Evolutionary conservation across 2,888 invertebrate genomes (phyloP).

Genomic region (Andrena flavipes): DNA sequence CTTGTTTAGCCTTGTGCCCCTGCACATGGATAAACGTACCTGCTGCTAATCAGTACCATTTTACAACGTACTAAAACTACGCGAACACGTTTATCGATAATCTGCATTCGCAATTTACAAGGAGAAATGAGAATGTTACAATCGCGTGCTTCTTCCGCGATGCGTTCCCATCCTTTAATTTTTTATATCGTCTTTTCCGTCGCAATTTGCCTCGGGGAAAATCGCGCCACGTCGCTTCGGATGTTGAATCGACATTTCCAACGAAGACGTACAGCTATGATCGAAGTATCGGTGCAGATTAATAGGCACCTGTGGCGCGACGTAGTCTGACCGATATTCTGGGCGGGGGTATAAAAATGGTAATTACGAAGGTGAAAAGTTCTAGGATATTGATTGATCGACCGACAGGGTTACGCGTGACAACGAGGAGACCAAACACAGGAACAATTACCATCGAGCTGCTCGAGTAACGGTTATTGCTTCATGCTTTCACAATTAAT

Average conservation of each 20-base stretch:
- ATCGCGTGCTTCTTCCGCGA: not conserved
- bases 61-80: not conserved
- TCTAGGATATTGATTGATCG: conserved; percentile 8
- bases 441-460: not conserved
- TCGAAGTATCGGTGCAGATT: conserved; percentile 33
- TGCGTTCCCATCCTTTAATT: not conserved
- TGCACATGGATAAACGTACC: too few relatives aligned
- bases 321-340: not conserved
- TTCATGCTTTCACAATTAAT: not conserved
- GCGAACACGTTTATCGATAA: not conserved
- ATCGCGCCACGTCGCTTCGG: conserved; percentile 15
- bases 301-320: conserved; percentile 16
- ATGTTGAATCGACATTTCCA: not conserved
- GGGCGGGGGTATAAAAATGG: conserved; percentile 35
- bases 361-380: conserved; percentile 51
- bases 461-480: not conserved
- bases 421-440: not conserved
- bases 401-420: not conserved
- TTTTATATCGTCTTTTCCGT: not conserved
- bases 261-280: conserved; percentile 5
- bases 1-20: too few relatives aligned
- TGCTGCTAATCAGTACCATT: too few relatives aligned
- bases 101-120: conserved; percentile 19
- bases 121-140: conserved; percentile 20
- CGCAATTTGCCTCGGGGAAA: conserved; percentile 12